Conservation (phyloP, 1,140 invertebrate genomes). For the Sesamia nonagrioides region DNA sequence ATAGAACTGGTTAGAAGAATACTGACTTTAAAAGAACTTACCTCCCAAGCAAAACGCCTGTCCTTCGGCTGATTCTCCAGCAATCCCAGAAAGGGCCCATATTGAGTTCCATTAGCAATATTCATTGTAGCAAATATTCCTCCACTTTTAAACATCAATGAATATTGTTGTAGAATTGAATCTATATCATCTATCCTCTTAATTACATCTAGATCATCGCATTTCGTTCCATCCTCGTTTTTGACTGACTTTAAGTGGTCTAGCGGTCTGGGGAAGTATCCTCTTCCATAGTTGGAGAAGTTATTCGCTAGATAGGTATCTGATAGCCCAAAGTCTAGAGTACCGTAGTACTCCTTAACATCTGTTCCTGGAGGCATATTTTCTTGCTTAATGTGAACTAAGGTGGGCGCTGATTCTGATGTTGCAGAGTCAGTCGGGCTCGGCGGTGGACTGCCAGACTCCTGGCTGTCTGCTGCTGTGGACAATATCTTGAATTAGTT, state of each 20-base stretch:
- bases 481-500: constrained; percentile 43
- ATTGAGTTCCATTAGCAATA: constrained; percentile 89
- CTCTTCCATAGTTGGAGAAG: constrained; percentile 69
- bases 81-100: constrained; percentile 91
- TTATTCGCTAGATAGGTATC: constrained; percentile 76
- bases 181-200: constrained; percentile 53
- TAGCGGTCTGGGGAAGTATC: constrained; percentile 69
- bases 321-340: constrained; percentile 75
- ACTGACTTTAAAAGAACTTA: constrained; percentile 81
- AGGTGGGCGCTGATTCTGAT: constrained; percentile 80
- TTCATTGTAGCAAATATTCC: constrained; percentile 88
- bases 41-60: constrained; percentile 91
- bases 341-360: constrained; percentile 78
- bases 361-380: constrained; percentile 81
- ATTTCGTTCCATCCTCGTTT: constrained; percentile 72
- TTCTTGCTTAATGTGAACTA: constrained; percentile 85
- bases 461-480: constrained; percentile 84
- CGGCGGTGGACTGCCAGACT: constrained; percentile 80
- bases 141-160: constrained; percentile 82
- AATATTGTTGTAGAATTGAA: constrained; percentile 71
- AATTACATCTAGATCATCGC: constrained; percentile 55
- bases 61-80: constrained; percentile 90
- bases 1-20: no score
- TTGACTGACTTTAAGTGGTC: constrained; percentile 73
- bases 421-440: constrained; percentile 79